Evolutionary conservation across 2,888 invertebrate genomes (phyloP).

Genomic region (Apocheima hispidaria): DNA sequence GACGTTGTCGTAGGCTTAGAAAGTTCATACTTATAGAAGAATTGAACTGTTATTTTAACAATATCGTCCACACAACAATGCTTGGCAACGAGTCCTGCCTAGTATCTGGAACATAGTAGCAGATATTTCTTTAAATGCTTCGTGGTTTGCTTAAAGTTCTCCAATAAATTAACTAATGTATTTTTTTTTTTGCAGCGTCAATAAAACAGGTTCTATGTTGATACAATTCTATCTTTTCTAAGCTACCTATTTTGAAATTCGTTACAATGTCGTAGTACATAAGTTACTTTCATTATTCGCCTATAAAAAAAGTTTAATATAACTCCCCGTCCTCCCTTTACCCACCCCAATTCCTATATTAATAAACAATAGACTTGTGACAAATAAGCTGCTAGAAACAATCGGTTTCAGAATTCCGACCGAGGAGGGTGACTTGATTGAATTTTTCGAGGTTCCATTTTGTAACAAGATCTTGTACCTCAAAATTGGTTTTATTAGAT

Average conservation of each 20-base stretch:
- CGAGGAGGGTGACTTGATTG: slow-evolving; percentile 58
- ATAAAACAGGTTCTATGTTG: background rate
- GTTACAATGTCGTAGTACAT: background rate
- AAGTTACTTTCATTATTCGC: background rate
- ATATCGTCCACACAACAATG: no score
- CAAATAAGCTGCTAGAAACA: slow-evolving; percentile 62
- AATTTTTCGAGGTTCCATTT: slow-evolving; percentile 53
- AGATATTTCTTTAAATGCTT: no score
- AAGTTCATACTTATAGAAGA: no score
- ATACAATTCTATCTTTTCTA: background rate
- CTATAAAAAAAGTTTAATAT: slow-evolving; percentile 8
- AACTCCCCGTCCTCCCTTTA: background rate
- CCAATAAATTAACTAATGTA: no score
- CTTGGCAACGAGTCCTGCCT: no score
- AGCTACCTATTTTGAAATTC: background rate
- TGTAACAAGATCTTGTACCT: slow-evolving; percentile 43
- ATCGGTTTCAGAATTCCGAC: slow-evolving; percentile 51
- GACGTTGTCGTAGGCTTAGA: no score
- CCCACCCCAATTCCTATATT: slow-evolving; percentile 53
- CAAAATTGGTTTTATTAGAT: slow-evolving; percentile 44
- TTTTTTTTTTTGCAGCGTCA: no score
- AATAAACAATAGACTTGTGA: slow-evolving; percentile 73
- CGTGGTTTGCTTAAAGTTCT: no score
- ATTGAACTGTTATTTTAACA: no score
- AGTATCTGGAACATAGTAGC: no score